Base-by-base conservation (phyloP, 2,888 invertebrate species). In the Phengaris arion region DNA sequence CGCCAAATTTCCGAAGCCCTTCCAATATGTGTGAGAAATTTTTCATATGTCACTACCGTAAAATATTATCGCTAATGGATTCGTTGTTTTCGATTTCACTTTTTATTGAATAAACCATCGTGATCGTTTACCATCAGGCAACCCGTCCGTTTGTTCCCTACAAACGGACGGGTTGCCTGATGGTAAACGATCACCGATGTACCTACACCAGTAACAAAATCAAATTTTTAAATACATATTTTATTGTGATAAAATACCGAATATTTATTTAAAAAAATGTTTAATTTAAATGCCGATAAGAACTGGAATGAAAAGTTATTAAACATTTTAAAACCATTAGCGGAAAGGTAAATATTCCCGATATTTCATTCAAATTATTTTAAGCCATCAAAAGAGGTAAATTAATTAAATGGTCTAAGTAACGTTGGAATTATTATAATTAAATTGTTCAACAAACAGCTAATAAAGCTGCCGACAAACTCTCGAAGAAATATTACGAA, bases 1-100 rank as follows among this genome's bases (percentile, higher is more conserved):
- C 10, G 4, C 70, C 48, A 1, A 70, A 70, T 70, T 70, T 51
- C 51, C 51, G 15, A 51, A 51, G 22, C 35, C 22, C 8, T 22
- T 4, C 51, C 70, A 45, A 64, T 64, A 69, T 48, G 35, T 70
- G 52, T 70, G 22, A 22, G 52, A 70, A 70, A 51, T 70, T 70
- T 51, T 70, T 51, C 64, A 64, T 64, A 64, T 13, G 64, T 64
- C 64, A 13, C 13, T 9, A 35, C 35, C 64, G 64, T 64, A 35
- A 64, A 64, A 64, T 64, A 64, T 64, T 64, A 13, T 6, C 64
- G 64, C 64, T 64, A 64, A 64, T 64, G 64, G 64, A 13, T 35
- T 64, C 9, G 2, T 64, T 64, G 35, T 64, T 64, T 35, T 64
- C 35, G 12, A 35, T 22, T 12, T 45, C 6, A 64, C n/a, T n/a